A percentile compares a stretch with the other conserved stretches of the same genome.
These are phyloP conservation scores for Alectura lathami DNA, from an alignment of 2,113 vertebrate genomes.

Conservation along the genomic window DNA sequence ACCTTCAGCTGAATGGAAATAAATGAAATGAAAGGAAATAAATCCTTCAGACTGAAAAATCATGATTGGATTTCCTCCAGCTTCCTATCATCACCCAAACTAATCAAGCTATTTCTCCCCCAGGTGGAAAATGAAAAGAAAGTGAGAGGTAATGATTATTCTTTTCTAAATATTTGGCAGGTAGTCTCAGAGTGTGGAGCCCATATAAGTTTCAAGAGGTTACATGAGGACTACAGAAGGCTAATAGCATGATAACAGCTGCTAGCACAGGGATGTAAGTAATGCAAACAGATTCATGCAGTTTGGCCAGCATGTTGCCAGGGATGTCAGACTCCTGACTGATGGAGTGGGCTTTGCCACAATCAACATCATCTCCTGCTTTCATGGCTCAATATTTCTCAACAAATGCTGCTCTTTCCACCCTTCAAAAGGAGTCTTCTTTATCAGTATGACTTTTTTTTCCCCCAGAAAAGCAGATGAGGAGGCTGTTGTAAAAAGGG, in stretches of 20 bases:
- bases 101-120: constrained; percentile 55
- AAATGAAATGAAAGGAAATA: constrained; percentile 51
- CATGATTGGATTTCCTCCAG: constrained; percentile 45
- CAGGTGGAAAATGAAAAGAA: constrained; percentile 53
- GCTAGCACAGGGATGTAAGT: background rate
- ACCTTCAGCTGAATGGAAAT: constrained; percentile 41
- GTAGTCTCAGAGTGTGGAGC: background rate
- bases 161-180: constrained; percentile 43
- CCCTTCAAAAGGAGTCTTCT: background rate
- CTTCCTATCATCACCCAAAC: constrained; percentile 42
- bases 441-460: background rate
- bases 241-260: constrained; percentile 42
- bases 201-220: constrained; percentile 32
- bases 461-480: background rate
- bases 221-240: constrained; percentile 25
- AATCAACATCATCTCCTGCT: background rate
- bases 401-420: constrained; percentile 1
- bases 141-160: background rate
- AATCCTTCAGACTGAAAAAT: constrained; percentile 54
- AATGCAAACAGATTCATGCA: background rate
- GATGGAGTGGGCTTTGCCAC: background rate
- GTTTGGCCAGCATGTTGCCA: constrained; percentile 7
- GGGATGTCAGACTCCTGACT: background rate
- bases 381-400: background rate
- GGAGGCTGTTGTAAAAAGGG: background rate